These are phyloP conservation scores for Teleogryllus occipitalis DNA, from an alignment of 1,140 invertebrate species.

Conservation along the genomic window DNA sequence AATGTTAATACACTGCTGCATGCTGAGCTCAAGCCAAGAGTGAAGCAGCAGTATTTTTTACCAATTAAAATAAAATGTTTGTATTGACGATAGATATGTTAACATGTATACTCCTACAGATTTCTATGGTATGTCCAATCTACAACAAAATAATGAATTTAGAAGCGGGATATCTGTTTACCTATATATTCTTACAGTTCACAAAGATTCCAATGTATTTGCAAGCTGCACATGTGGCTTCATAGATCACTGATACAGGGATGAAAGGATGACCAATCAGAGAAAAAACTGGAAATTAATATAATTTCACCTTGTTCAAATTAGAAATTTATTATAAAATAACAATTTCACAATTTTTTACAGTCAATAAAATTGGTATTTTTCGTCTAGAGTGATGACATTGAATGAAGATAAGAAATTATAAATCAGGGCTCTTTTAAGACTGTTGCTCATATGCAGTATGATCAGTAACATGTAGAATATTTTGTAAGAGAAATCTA, in stretches of 20 bases:
- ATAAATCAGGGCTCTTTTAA: not conserved
- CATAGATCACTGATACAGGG: not conserved
- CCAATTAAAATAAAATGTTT: not conserved
- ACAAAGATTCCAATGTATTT: not conserved
- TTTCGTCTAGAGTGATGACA: not conserved
- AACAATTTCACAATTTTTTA: not conserved
- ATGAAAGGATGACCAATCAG: not conserved
- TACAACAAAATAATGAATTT: not conserved
- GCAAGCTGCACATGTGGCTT: not conserved
- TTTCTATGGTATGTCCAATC: not conserved
- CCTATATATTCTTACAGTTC: not conserved
- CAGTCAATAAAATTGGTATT: not conserved
- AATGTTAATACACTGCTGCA: too few relatives aligned
- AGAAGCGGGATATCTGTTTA: not conserved
- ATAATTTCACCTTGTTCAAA: not conserved
- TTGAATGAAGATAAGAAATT: not conserved
- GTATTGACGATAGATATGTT: not conserved
- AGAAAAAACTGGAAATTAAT: not conserved
- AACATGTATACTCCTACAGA: not conserved
- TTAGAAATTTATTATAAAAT: not conserved
- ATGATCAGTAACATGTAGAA: constrained; percentile 1
- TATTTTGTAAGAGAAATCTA: not conserved
- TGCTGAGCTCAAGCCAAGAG: not conserved
- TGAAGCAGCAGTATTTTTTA: not conserved
- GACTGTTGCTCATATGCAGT: not conserved